Conservation (phyloP, 1,140 invertebrate species). For the Pseudomyrmex pallidus region DNA sequence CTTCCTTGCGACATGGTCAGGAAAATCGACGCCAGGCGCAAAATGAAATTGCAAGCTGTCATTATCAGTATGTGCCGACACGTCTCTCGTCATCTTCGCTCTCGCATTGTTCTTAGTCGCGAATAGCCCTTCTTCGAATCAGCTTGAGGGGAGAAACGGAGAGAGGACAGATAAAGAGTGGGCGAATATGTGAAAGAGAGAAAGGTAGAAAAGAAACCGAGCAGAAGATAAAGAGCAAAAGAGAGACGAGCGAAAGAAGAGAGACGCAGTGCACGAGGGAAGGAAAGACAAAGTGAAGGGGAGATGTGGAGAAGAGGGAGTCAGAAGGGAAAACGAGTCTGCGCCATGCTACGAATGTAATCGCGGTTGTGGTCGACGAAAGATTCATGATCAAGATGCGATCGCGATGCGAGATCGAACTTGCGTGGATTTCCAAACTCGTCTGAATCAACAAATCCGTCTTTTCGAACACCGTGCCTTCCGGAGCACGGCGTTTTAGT, state of each 20-base stretch:
- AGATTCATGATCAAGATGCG: constrained; percentile 76
- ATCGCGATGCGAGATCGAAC: constrained; percentile 67
- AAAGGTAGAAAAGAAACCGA: background rate
- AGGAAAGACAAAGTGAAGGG: constrained; percentile 35
- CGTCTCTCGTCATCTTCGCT: constrained; percentile 70
- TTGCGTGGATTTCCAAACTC: constrained; percentile 67
- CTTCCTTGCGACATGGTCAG: constrained; percentile 43
- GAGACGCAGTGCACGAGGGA: constrained; percentile 36
- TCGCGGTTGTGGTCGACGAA: constrained; percentile 73
- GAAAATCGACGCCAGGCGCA: constrained; percentile 46
- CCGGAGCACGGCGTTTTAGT: background rate
- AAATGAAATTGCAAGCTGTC: constrained; percentile 68
- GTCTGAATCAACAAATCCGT: constrained; percentile 64
- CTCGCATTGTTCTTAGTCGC: constrained; percentile 80
- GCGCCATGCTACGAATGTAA: constrained; percentile 79
- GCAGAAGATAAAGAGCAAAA: constrained; percentile 30
- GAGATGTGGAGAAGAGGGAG: constrained; percentile 69
- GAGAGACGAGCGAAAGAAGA: constrained; percentile 6
- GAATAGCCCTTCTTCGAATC: constrained; percentile 75
- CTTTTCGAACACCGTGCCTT: background rate
- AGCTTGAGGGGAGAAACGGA: constrained; percentile 71
- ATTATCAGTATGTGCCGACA: constrained; percentile 68
- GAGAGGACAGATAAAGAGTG: constrained; percentile 46
- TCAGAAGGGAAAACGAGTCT: constrained; percentile 81
- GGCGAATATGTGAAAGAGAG: constrained; percentile 20